A percentile compares a stretch with the other conserved stretches of the same genome.
Conservation (phyloP, 2,113 vertebrate genomes). For the Chelonoidis abingdonii region DNA sequence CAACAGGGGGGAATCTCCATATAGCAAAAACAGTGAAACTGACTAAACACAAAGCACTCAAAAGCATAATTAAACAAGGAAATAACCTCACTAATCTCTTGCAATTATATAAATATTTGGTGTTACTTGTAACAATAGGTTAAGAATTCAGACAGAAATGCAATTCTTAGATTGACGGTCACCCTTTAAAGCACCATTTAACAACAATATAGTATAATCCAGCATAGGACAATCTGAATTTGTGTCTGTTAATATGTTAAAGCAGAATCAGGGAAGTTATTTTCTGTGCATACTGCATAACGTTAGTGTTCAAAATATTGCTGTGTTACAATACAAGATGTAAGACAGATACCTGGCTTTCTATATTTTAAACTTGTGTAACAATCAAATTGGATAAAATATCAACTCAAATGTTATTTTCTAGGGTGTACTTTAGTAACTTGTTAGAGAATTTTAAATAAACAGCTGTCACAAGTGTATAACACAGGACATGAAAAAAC, state of each 20-base stretch:
- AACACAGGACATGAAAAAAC: accelerated
- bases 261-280: not conserved
- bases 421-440: not conserved
- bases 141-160: not conserved
- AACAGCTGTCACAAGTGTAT: not conserved
- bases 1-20: not conserved
- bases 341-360: not conserved
- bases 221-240: slow-evolving; percentile 40
- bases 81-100: not conserved
- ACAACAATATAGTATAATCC: slow-evolving; percentile 1
- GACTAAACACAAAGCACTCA: not conserved
- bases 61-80: slow-evolving; percentile 5
- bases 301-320: not conserved
- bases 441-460: not conserved
- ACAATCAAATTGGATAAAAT: not conserved
- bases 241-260: not conserved
- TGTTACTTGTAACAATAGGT: not conserved
- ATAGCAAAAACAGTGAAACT: not conserved
- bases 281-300: not conserved
- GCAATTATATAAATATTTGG: not conserved
- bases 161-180: not conserved
- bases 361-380: not conserved
- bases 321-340: not conserved
- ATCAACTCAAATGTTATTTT: slow-evolving; percentile 1
- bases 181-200: slow-evolving; percentile 17